Conservation (phyloP, 1,140 invertebrate species). For the Procambarus clarkii region DNA sequence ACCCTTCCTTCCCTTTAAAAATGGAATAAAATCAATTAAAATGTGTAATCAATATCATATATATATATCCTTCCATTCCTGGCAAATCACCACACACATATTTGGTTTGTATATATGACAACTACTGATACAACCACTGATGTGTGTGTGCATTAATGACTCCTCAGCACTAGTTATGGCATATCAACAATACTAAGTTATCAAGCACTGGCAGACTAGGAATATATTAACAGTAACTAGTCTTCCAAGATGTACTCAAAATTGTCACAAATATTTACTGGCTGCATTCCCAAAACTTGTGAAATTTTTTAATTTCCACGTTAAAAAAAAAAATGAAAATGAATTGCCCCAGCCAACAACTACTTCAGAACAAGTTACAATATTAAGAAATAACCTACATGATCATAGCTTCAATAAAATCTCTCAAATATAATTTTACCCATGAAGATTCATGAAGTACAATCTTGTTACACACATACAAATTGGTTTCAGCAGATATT, state of each 20-base stretch:
- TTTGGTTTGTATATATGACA: not conserved
- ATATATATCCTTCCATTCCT: not conserved
- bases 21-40: not conserved
- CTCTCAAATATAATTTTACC: not conserved
- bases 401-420: not conserved
- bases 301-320: no score
- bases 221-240: not conserved
- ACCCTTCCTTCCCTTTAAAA: not conserved
- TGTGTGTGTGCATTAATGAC: constrained; percentile 16
- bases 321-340: not conserved
- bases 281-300: no score
- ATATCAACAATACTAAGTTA: not conserved
- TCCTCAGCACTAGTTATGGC: not conserved
- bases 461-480: not conserved
- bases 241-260: not conserved
- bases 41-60: not conserved
- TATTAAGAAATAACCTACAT: not conserved
- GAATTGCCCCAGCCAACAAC: not conserved
- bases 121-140: constrained; percentile 8
- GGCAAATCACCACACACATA: constrained; percentile 16
- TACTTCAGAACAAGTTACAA: not conserved
- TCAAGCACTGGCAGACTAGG: not conserved
- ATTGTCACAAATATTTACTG: not conserved
- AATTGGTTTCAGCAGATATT: not conserved
- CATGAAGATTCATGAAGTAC: not conserved